Conservation (phyloP, 2,113 vertebrate genomes). For the Nycticorax nycticorax region DNA sequence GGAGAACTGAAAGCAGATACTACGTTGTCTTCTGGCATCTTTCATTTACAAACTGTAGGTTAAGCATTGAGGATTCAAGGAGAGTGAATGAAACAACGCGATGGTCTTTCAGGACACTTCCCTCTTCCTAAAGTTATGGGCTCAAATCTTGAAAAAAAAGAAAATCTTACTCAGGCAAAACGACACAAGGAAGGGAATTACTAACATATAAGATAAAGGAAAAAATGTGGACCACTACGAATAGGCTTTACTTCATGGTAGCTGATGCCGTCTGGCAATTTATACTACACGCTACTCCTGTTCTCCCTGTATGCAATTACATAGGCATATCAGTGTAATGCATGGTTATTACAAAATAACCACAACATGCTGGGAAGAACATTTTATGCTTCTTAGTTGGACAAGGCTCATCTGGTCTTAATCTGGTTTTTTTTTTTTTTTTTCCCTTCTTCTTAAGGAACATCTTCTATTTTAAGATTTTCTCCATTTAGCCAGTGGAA, state of each 20-base stretch:
- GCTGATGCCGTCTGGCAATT: not conserved
- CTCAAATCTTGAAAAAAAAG: not conserved
- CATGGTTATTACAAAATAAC: conserved; percentile 20
- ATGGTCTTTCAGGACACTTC: not conserved
- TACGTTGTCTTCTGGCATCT: not conserved
- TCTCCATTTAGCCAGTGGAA: conserved; percentile 2
- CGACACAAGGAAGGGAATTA: not conserved
- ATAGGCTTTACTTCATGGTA: not conserved
- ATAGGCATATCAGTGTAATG: conserved; percentile 4
- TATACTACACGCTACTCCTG: not conserved
- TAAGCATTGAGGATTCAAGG: not conserved
- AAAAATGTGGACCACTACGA: not conserved
- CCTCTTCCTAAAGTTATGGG: not conserved
- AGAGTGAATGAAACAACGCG: not conserved
- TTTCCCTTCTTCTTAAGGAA: conserved; percentile 47
- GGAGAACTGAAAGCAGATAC: not conserved
- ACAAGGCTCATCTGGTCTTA: conserved; percentile 69
- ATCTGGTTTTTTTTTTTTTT: conserved; percentile 13
- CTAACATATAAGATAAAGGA: not conserved
- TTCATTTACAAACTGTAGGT: not conserved
- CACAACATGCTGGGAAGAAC: conserved; percentile 21
- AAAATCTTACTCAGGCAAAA: not conserved
- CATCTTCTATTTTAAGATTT: conserved; percentile 56
- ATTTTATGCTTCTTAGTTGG: conserved; percentile 37
- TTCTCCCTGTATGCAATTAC: conserved; percentile 40